Conservation (phyloP, 2,797 vertebrate species). For the Lepilemur ruficaudatus region DNA sequence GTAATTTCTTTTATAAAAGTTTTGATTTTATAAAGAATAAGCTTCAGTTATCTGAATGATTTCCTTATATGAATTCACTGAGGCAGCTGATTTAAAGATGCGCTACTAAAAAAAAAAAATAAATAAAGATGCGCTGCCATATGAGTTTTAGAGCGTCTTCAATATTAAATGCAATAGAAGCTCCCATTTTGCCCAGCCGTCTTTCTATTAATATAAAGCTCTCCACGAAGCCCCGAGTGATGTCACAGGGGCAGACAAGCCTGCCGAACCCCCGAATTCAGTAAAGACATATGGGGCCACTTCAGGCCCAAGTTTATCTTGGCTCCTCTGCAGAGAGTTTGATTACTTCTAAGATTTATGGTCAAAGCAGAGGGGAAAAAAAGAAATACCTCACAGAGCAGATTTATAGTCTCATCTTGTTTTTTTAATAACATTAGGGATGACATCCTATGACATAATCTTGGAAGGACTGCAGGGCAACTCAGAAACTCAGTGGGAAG, state of each 20-base stretch:
- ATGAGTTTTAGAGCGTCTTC: neutral
- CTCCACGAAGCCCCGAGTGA: neutral
- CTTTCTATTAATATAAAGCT: neutral
- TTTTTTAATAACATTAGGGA: conserved; percentile 61
- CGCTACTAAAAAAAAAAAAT: too few relatives aligned
- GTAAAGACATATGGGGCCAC: conserved; percentile 13
- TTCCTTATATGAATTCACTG: neutral
- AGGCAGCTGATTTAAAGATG: neutral
- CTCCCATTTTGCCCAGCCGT: neutral
- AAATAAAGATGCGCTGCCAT: neutral
- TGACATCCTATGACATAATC: conserved; percentile 54
- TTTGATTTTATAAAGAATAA: neutral
- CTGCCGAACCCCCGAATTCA: neutral
- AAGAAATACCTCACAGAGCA: conserved; percentile 24
- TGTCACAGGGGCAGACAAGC: neutral
- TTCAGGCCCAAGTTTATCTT: conserved; percentile 29
- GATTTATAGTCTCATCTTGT: conserved; percentile 59
- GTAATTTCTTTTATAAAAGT: neutral
- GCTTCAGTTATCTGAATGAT: neutral
- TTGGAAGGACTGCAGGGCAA: neutral
- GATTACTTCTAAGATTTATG: conserved; percentile 71
- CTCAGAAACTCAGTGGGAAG: conserved; percentile 60
- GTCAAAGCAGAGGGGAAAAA: neutral
- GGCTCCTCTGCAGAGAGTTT: conserved; percentile 42
- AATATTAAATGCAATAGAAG: neutral